Conservation (phyloP, 2,797 vertebrate genomes). For the Rhabdophis nuchalis region DNA sequence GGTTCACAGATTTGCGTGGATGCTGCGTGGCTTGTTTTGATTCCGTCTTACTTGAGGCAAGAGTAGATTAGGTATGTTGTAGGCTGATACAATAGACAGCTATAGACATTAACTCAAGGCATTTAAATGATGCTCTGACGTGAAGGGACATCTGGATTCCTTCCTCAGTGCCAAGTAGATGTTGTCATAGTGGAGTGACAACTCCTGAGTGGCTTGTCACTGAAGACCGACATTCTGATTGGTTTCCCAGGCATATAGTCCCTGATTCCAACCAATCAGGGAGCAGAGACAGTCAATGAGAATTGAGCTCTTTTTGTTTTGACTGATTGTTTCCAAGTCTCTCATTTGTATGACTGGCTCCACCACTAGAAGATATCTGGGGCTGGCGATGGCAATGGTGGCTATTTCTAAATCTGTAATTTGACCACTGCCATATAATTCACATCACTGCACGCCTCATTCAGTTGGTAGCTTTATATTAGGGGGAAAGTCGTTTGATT, state of each 20-base stretch:
- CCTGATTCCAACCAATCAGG: neutral
- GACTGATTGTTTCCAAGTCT: slow-evolving; percentile 10
- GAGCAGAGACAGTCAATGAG: neutral
- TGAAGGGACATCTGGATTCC: neutral
- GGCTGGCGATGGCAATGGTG: neutral
- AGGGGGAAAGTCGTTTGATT: neutral
- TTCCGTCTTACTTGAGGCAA: neutral
- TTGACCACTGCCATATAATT: neutral
- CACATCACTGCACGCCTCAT: neutral
- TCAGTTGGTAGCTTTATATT: neutral
- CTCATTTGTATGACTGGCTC: neutral
- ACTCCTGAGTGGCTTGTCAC: neutral
- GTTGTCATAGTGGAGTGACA: neutral
- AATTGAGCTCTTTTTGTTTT: neutral
- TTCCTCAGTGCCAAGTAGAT: neutral
- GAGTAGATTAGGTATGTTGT: neutral
- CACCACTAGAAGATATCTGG: neutral
- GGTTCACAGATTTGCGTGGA: neutral
- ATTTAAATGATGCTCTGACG: neutral
- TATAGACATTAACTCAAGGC: neutral
- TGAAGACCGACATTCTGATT: neutral
- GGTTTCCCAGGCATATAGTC: neutral
- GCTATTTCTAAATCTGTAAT: neutral
- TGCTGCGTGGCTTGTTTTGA: neutral
- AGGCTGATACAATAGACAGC: neutral